Evolutionary conservation across 1,140 invertebrate genomes (phyloP), one percentile per base, ranked within the genome.

Genomic region (Tenebrio molitor): DNA sequence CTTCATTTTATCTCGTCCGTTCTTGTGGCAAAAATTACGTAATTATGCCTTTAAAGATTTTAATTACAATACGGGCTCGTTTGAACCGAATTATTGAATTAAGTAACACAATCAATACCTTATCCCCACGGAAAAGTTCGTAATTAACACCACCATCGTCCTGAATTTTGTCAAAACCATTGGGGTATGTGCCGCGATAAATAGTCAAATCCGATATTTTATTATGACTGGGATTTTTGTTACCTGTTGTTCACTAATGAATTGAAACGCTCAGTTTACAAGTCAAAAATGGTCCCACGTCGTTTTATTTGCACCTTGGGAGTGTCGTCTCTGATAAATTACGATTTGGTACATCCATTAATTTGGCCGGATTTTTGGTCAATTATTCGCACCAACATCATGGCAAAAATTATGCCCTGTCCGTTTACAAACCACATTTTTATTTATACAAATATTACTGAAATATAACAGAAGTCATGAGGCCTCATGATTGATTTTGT

Each of bases 301-400:
- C 29, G 50, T 15, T 58, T 29, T 58, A 58, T 58, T 25, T 29
- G 15, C 50, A 58, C 23, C 50, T n/a, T 58, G 21, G 50, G 50
- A 23, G 50, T 58, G 50, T 58, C 50, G 29, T 17, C 21, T 1
- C 50, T 58, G 50, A 58, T 58, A 58, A 58, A 58, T 58, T n/a
- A 23, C 50, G 12, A n/a, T 21, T 58, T 21, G 21, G 7, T 10
- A 1, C 19, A 29, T 58, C 29, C 23, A 58, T 58, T 58, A 58
- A 58, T 58, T 58, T 29, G 19, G 2, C 23, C 1, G 42, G 10
- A 29, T 58, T 58, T 29, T 25, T n/a, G n/a, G n/a, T n/a, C n/a
- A n/a, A n/a, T n/a, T n/a, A n/a, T n/a, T n/a, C n/a, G n/a, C n/a
- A n/a, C n/a, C n/a, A n/a, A n/a, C n/a, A n/a, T n/a, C n/a, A n/a